phyloP scores from a whole-genome alignment of 2,888 invertebrate genomes.

The Ophion ellenae region DNA sequence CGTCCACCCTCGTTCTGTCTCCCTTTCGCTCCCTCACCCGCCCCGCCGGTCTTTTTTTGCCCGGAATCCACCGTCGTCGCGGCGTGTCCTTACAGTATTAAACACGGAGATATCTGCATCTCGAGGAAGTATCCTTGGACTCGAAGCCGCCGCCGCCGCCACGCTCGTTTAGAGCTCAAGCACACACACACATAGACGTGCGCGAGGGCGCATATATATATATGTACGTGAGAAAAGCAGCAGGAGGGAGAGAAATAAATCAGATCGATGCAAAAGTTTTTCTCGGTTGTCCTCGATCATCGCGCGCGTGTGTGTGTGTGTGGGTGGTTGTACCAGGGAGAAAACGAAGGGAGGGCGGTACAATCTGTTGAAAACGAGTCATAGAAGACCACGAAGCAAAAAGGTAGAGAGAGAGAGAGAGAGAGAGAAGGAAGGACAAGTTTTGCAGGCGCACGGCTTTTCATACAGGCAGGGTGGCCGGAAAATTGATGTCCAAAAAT shows the following conservation, averaged over 20 bases:
- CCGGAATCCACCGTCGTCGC: conserved; percentile 24
- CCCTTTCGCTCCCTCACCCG: neutral
- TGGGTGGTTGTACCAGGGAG: conserved; percentile 3
- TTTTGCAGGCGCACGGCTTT: conserved; percentile 41
- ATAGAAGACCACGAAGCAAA: conserved; percentile 35
- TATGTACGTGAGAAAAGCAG: conserved; percentile 3
- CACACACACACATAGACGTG: too few relatives aligned
- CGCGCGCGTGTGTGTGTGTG: conserved; percentile 4
- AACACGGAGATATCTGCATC: conserved; percentile 67
- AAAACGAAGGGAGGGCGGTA: conserved; percentile 5
- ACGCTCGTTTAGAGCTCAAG: neutral
- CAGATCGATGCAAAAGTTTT: conserved; percentile 69
- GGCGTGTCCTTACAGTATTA: conserved; percentile 40
- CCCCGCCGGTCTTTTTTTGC: neutral
- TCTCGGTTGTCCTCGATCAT: conserved; percentile 32
- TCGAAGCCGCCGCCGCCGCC: conserved; percentile 18
- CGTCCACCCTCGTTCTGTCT: conserved; percentile 34
- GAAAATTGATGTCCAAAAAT: too few relatives aligned
- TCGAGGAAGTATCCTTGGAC: conserved; percentile 64
- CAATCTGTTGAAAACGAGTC: conserved; percentile 46
- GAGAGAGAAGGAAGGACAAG: conserved; percentile 8
- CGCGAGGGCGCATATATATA: neutral
- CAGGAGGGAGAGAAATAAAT: conserved; percentile 62
- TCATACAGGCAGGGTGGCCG: neutral
- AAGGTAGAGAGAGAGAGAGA: neutral